phyloP scores from a whole-genome alignment of 1,140 invertebrate species.

The Drosophila sechellia region DNA sequence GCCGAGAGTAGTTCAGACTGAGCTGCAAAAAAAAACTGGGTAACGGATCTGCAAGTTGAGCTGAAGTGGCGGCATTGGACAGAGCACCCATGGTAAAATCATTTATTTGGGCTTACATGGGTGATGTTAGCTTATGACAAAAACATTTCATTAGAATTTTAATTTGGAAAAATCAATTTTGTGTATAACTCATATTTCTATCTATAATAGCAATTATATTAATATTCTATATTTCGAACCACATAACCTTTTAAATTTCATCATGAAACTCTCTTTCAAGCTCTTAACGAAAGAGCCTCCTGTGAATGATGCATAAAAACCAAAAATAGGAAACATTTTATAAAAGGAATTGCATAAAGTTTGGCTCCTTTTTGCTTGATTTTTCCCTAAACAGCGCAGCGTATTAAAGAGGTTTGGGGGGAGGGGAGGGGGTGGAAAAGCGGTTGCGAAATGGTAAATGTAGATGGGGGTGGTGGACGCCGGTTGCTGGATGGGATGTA shows the following conservation, averaged over 20 bases:
- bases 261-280: neutral
- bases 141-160: no score
- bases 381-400: conserved; percentile 54
- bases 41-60: conserved; percentile 55
- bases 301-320: conserved; percentile 54
- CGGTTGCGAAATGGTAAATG: conserved; percentile 15
- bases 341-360: conserved; percentile 79
- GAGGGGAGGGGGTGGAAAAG: conserved; percentile 3
- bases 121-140: conserved; percentile 1
- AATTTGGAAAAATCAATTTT: neutral
- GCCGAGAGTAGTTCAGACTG: conserved; percentile 57
- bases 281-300: no score
- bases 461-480: neutral
- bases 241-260: neutral
- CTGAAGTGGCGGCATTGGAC: conserved; percentile 19
- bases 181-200: no score
- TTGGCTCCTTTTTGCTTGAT: conserved; percentile 15
- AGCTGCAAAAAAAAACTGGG: conserved; percentile 39
- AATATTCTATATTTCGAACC: neutral
- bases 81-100: conserved; percentile 13
- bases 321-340: conserved; percentile 72
- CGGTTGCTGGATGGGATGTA: conserved; percentile 26
- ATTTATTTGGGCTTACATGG: conserved; percentile 25
- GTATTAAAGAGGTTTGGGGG: conserved; percentile 51
- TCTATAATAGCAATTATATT: no score